Percentiles rank a stretch among this genome's conserved stretches.
Evolutionary conservation across 1,140 invertebrate genomes (phyloP).

Genomic region (Tetranychus urticae): DNA sequence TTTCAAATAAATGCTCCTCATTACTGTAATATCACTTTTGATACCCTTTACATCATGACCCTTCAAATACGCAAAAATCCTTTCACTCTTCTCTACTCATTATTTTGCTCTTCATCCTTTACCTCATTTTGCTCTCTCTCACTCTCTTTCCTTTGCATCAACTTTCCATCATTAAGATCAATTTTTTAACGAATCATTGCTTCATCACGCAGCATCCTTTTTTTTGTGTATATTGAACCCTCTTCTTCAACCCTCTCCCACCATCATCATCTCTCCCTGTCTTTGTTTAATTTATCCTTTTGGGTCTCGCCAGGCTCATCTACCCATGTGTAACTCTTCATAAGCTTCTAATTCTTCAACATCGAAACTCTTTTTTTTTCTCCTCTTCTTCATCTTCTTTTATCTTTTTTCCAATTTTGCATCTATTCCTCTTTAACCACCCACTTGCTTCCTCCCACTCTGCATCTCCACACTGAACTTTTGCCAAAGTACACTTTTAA

Average conservation of each 20-base stretch:
- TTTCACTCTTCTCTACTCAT: not conserved
- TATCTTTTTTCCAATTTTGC: not conserved
- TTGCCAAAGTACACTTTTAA: no score
- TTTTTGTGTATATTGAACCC: not conserved
- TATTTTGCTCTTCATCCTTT: not conserved
- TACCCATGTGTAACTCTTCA: not conserved
- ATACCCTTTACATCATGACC: not conserved
- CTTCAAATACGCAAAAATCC: not conserved
- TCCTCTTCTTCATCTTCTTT: not conserved
- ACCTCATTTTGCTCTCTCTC: not conserved
- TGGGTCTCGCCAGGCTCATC: not conserved
- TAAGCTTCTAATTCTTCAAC: not conserved
- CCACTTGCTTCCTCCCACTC: no score
- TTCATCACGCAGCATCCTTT: not conserved
- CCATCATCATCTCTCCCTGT: not conserved
- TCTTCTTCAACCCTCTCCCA: not conserved
- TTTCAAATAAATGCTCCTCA: not conserved
- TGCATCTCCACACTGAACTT: no score
- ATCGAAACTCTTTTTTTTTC: not conserved
- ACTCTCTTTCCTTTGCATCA: not conserved
- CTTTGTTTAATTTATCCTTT: not conserved
- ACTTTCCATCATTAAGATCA: not conserved
- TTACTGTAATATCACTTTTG: not conserved
- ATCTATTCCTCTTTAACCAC: not conserved
- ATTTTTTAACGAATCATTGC: not conserved